phyloP scores from a whole-genome alignment of 2,888 invertebrate species.

The Callimorpha dominula region DNA sequence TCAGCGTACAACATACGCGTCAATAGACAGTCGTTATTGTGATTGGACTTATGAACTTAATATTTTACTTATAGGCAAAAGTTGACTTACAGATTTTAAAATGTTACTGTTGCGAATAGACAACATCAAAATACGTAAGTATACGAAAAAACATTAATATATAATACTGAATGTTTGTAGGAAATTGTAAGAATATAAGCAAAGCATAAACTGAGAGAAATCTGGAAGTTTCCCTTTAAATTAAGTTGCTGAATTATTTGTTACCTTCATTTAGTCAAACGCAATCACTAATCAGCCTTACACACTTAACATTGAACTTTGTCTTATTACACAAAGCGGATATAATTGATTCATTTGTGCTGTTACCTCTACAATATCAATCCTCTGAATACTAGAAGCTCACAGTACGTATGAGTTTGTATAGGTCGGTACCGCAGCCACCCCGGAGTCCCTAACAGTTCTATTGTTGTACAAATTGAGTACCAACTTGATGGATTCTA shows the following conservation, averaged over 20 bases:
- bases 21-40: too few species aligned
- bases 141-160: too few species aligned
- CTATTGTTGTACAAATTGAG: constrained; percentile 19
- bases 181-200: background rate
- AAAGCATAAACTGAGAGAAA: background rate
- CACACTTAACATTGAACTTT: background rate
- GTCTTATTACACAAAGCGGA: background rate
- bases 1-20: background rate
- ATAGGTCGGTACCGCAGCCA: background rate
- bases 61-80: background rate
- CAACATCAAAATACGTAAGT: background rate
- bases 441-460: background rate
- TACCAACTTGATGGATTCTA: constrained; percentile 13
- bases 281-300: background rate
- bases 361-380: too few species aligned
- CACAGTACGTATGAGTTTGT: background rate
- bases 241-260: background rate
- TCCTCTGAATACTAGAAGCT: background rate
- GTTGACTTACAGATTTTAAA: background rate
- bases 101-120: background rate
- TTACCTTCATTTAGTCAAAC: background rate
- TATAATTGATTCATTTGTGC: background rate
- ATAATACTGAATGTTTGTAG: too few species aligned
- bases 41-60: background rate
- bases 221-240: background rate